Base-by-base conservation (phyloP, 2,888 invertebrate genomes). In the Theretra japonica region DNA sequence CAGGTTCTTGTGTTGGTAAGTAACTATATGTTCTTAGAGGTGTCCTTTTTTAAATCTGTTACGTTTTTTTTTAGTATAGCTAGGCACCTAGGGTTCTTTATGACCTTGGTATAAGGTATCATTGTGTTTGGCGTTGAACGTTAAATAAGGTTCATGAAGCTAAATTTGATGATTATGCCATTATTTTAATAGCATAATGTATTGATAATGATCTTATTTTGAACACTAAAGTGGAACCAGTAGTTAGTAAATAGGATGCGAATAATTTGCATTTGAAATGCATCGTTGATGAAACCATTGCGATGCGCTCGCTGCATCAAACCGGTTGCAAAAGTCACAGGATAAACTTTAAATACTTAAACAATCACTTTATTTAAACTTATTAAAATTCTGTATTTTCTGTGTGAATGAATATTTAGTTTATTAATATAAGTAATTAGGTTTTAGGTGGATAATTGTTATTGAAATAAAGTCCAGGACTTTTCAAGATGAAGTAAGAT, bases 1-100 rank as follows among this genome's bases (percentile, higher is more conserved):
- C 88, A 56, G 94, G 89, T 73, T 94, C 87, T 75, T 93, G 89
- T 88, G 93, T 90, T 53, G 94, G 94, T 94, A 60, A 78, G 88
- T 82, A 56, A 4, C 3, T n/a, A 19, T 23, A n/a, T 19, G 41
- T 21, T 4, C 1, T 7, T n/a, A n/a, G n/a, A n/a, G n/a, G n/a
- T n/a, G n/a, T n/a, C n/a, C n/a, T n/a, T n/a, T n/a, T n/a, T n/a
- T n/a, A n/a, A n/a, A n/a, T n/a, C n/a, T n/a, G n/a, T n/a, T n/a
- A n/a, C n/a, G n/a, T n/a, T n/a, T n/a, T n/a, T n/a, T n/a, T n/a
- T n/a, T n/a, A n/a, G n/a, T n/a, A n/a, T n/a, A n/a, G n/a, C n/a
- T n/a, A n/a, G n/a, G n/a, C n/a, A n/a, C n/a, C n/a, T n/a, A n/a
- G n/a, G n/a, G n/a, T n/a, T n/a, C n/a, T n/a, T n/a, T n/a, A 56